Conservation (phyloP, 2,113 vertebrate genomes). For the Dolichallabes microphthalmus region DNA sequence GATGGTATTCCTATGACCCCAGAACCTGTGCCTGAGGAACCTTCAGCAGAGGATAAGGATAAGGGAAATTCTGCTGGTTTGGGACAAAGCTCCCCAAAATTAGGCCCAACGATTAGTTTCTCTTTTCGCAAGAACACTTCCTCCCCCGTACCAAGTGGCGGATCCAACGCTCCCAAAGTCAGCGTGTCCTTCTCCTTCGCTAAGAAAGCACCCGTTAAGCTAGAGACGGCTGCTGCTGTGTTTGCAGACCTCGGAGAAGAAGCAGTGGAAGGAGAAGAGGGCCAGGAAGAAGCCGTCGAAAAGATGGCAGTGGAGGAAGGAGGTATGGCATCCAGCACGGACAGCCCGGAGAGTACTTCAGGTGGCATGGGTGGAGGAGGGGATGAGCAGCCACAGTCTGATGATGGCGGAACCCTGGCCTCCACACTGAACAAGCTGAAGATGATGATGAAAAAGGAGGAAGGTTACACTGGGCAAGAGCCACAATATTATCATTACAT, state of each 20-base stretch:
- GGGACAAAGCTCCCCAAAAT: constrained; percentile 60
- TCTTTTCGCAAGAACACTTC: constrained; percentile 77
- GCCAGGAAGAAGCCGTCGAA: constrained; percentile 76
- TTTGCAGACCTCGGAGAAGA: constrained; percentile 91
- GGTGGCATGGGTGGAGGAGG: constrained; percentile 53
- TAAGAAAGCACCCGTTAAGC: constrained; percentile 92
- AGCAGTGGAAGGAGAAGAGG: constrained; percentile 77
- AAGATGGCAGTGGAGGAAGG: constrained; percentile 67
- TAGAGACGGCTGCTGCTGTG: constrained; percentile 91
- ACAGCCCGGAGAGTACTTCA: constrained; percentile 65
- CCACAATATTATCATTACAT: constrained; percentile 97
- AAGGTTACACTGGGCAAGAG: constrained; percentile 80
- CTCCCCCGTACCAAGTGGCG: constrained; percentile 66
- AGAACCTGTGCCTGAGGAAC: constrained; percentile 57
- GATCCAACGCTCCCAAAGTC: constrained; percentile 75
- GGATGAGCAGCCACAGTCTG: constrained; percentile 74
- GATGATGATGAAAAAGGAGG: constrained; percentile 93
- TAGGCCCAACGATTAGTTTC: constrained; percentile 75
- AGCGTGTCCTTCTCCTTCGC: constrained; percentile 97
- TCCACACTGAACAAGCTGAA: constrained; percentile 92
- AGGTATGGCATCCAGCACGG: constrained; percentile 64
- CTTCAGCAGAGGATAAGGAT: constrained; percentile 60
- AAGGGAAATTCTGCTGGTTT: constrained; percentile 42
- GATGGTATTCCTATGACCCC: constrained; percentile 59
- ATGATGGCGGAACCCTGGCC: constrained; percentile 82